Evolutionary conservation across 2,113 vertebrate species (phyloP).

Genomic region (Callionymus lyra): DNA sequence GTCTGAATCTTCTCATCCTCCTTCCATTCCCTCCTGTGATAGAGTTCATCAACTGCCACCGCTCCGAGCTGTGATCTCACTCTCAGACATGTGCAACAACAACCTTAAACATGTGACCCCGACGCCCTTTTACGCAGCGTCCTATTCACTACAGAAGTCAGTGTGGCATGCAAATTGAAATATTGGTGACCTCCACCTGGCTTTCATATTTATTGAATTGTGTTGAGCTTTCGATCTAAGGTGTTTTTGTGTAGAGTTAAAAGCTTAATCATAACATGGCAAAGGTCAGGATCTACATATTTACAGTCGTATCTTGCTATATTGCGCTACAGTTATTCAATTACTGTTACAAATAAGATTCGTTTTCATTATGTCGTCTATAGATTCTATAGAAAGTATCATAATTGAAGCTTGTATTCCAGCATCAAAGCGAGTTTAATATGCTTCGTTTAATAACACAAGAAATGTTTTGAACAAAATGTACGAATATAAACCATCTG

Average conservation of each 20-base stretch:
- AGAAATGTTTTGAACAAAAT: no score
- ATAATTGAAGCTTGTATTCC: no score
- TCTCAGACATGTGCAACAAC: slow-evolving; percentile 4
- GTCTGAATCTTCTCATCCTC: slow-evolving; percentile 26
- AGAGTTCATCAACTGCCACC: slow-evolving; percentile 27
- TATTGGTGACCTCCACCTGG: slow-evolving; percentile 20
- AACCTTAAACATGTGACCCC: slow-evolving; percentile 15
- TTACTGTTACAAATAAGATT: no score
- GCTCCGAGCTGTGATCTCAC: slow-evolving; percentile 8
- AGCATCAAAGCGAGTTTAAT: no score
- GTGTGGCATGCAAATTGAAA: slow-evolving; percentile 24
- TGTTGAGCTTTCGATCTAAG: slow-evolving; percentile 1
- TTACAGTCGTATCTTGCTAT: slow-evolving; percentile 1
- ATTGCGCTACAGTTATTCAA: no score
- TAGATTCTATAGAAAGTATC: no score
- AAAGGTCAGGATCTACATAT: not conserved
- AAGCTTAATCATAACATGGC: not conserved
- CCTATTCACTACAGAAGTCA: slow-evolving; percentile 23
- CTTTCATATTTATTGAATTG: slow-evolving; percentile 27
- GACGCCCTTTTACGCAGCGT: slow-evolving; percentile 12
- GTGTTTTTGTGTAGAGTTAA: slow-evolving; percentile 20
- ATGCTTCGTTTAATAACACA: no score
- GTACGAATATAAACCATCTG: no score
- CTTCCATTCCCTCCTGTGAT: slow-evolving; percentile 17
- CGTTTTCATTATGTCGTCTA: no score